Percentiles rank a stretch among this genome's conserved stretches.
phyloP scores from a whole-genome alignment of 2,113 vertebrate species.

The Lycocorax pyrrhopterus region DNA sequence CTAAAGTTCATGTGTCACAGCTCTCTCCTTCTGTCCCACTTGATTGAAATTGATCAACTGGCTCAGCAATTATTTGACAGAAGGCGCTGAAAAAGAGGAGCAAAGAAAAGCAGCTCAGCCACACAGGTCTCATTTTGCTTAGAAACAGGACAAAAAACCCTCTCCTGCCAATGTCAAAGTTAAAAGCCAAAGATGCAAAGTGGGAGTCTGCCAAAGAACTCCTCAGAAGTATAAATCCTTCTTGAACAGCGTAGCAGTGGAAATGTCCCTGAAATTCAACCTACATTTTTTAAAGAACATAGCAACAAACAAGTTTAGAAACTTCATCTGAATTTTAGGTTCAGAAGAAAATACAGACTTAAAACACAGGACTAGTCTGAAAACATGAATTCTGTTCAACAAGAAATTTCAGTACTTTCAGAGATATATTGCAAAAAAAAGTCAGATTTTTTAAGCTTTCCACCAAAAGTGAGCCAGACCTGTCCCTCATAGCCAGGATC shows the following conservation, averaged over 20 bases:
- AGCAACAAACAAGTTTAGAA: not conserved
- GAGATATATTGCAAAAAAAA: not conserved
- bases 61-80: not conserved
- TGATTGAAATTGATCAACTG: not conserved
- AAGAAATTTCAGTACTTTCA: not conserved
- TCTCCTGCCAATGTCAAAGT: not conserved
- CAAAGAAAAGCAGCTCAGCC: not conserved
- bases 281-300: not conserved
- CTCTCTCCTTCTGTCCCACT: not conserved
- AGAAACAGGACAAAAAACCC: not conserved
- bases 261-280: not conserved
- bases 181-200: not conserved
- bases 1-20: not conserved
- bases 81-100: not conserved
- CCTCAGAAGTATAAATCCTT: not conserved
- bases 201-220: not conserved
- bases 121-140: not conserved
- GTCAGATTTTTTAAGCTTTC: not conserved
- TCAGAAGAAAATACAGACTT: not conserved
- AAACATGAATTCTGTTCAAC: not conserved
- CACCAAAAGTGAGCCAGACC: not conserved
- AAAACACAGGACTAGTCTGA: not conserved
- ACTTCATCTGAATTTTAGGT: not conserved
- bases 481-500: not conserved
- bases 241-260: not conserved